phyloP scores from a whole-genome alignment of 1,140 invertebrate genomes.

The Meloidogyne exigua region DNA sequence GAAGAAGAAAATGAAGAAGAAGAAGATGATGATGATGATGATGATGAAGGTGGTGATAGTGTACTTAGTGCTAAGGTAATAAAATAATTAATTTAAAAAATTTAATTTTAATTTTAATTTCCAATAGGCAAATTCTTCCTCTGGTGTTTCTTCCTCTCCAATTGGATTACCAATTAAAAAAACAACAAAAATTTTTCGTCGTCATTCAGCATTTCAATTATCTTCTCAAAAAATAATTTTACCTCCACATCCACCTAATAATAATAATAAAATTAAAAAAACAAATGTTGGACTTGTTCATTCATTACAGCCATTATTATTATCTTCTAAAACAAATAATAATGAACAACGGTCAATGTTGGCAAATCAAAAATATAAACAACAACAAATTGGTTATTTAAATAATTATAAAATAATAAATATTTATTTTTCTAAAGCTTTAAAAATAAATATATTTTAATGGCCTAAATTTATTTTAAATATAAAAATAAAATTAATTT shows the following conservation, averaged over 20 bases:
- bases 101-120: not conserved
- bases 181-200: slow-evolving; percentile 30
- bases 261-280: not conserved
- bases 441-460: too few relatives aligned
- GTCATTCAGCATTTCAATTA: slow-evolving; percentile 49
- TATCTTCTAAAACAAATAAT: not conserved
- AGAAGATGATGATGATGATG: not conserved
- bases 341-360: slow-evolving; percentile 3
- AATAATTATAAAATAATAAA: not conserved
- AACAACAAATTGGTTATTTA: not conserved
- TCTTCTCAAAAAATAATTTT: slow-evolving; percentile 20
- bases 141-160: slow-evolving; percentile 25
- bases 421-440: too few relatives aligned
- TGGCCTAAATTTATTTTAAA: too few relatives aligned
- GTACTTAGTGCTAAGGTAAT: not conserved
- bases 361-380: not conserved
- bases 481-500: too few relatives aligned
- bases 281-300: not conserved
- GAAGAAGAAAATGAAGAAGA: slow-evolving; percentile 6
- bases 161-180: not conserved
- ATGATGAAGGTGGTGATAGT: not conserved
- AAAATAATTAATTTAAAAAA: not conserved
- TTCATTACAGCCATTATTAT: slow-evolving; percentile 7
- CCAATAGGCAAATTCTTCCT: slow-evolving; percentile 17
- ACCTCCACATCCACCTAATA: slow-evolving; percentile 3